Percentiles rank a stretch among this genome's conserved stretches.
These are phyloP conservation scores for Pseudopodoces humilis DNA, from an alignment of 2,113 vertebrate species.

Conservation along the genomic window DNA sequence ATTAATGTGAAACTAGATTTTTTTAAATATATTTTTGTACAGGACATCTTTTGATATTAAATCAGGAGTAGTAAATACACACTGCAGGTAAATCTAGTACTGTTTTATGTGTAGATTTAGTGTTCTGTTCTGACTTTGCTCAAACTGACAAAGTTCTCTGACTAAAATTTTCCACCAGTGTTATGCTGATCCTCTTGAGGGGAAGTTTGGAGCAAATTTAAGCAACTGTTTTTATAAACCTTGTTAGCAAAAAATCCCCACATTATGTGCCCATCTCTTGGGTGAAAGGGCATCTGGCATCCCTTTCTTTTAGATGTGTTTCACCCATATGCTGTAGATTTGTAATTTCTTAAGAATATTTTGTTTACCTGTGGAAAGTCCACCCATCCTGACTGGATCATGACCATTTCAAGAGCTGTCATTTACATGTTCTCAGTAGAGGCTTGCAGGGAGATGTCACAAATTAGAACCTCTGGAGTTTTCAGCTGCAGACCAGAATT, in stretches of 20 bases:
- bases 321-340: background rate
- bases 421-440: background rate
- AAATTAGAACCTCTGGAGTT: background rate
- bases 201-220: background rate
- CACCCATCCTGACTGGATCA: background rate
- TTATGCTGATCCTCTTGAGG: background rate
- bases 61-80: background rate
- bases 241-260: background rate
- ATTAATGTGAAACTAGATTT: background rate
- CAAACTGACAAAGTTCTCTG: background rate
- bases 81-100: background rate
- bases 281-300: background rate
- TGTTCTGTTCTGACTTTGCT: background rate
- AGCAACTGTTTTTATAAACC: background rate
- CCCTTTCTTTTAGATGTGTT: background rate
- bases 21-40: accelerated
- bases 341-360: background rate
- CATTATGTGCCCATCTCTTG: background rate
- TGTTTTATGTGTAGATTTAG: background rate
- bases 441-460: background rate
- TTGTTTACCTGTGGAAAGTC: background rate
- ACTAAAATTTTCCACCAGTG: slow-evolving; percentile 10
- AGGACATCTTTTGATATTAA: background rate
- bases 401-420: background rate
- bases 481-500: background rate